Percentiles rank a stretch among this genome's conserved stretches.
phyloP scores from a whole-genome alignment of 2,797 vertebrate genomes.

The Protosalanx chinensis region DNA sequence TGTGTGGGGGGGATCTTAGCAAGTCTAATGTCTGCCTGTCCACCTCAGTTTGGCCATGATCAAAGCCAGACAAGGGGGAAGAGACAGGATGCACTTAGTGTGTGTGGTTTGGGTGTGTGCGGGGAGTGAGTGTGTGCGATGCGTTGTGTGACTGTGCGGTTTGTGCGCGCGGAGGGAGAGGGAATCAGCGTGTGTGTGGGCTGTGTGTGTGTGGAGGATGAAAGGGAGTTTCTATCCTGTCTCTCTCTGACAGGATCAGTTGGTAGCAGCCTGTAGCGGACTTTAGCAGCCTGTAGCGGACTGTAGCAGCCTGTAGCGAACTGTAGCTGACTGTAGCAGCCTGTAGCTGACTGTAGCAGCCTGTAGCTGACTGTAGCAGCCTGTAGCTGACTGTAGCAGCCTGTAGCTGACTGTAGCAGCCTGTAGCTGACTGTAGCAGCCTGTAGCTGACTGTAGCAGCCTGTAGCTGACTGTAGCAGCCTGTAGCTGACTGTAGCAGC shows the following conservation, averaged over 20 bases:
- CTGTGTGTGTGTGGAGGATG: neutral
- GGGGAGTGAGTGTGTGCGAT: too few species aligned
- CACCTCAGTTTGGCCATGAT: neutral
- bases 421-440: too few species aligned
- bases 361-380: too few species aligned
- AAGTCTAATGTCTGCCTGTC: slow-evolving; percentile 45
- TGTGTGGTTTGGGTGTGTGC: neutral
- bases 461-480: too few species aligned
- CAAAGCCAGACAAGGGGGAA: slow-evolving; percentile 7
- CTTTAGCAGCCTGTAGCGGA: slow-evolving; percentile 23
- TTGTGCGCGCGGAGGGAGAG: slow-evolving; percentile 7
- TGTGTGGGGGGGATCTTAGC: slow-evolving; percentile 50
- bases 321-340: too few species aligned
- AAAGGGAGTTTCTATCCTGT: slow-evolving; percentile 10
- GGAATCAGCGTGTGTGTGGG: slow-evolving; percentile 2
- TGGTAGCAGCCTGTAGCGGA: slow-evolving; percentile 5
- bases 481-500: too few species aligned
- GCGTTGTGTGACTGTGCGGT: neutral
- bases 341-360: too few species aligned
- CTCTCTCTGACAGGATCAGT: neutral
- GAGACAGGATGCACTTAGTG: slow-evolving; percentile 6
- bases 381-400: too few species aligned
- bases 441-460: too few species aligned
- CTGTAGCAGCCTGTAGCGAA: too few species aligned
- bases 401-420: too few species aligned